Evolutionary conservation across 2,888 invertebrate genomes (phyloP).

Genomic region (Temnothorax unifasciatus): DNA sequence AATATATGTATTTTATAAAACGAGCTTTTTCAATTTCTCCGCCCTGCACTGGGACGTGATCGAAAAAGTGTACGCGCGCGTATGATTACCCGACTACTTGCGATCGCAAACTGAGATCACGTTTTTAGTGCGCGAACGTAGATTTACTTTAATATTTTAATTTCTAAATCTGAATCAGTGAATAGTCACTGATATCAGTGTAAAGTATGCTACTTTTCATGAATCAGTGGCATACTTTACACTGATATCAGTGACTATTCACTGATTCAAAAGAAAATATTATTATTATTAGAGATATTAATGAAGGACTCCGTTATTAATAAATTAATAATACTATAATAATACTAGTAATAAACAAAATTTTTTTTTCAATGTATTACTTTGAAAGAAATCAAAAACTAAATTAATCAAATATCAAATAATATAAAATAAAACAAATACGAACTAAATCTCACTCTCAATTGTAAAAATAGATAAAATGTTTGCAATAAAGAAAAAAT

Average conservation of each 20-base stretch:
- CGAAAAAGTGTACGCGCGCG: background rate
- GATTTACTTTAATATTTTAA: too few relatives aligned
- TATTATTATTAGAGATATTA: background rate
- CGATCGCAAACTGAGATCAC: background rate
- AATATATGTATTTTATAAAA: slow-evolving; percentile 23
- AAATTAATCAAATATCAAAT: background rate
- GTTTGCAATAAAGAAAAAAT: background rate
- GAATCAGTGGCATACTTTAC: too few relatives aligned
- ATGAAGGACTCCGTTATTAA: background rate
- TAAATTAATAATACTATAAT: background rate
- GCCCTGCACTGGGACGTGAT: slow-evolving; percentile 10
- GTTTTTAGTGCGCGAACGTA: background rate
- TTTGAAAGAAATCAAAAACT: background rate
- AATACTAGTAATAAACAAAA: background rate
- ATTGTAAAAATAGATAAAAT: background rate
- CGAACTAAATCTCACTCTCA: background rate
- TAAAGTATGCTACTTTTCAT: too few relatives aligned
- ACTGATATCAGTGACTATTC: too few relatives aligned
- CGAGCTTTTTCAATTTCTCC: slow-evolving; percentile 45
- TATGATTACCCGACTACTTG: slow-evolving; percentile 14
- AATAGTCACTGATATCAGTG: too few relatives aligned
- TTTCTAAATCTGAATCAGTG: too few relatives aligned
- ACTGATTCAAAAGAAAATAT: too few relatives aligned
- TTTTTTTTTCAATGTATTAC: background rate
- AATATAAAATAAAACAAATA: background rate